These are phyloP conservation scores for Falcunculus frontatus DNA, from an alignment of 2,113 vertebrate genomes.

Conservation along the genomic window DNA sequence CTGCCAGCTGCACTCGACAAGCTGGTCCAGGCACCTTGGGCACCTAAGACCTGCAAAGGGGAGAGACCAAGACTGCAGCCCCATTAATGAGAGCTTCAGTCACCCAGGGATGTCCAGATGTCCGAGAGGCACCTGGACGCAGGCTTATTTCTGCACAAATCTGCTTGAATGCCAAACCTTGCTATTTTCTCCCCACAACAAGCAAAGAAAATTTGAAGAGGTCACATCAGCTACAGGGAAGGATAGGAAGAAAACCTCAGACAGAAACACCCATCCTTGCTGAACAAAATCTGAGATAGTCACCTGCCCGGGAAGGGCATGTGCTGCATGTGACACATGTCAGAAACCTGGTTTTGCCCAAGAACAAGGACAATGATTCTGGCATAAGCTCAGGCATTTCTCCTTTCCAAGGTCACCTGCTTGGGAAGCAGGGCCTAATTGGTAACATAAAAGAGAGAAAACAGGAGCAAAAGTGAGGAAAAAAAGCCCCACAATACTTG, in stretches of 20 bases:
- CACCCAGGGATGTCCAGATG: background rate
- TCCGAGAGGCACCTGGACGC: background rate
- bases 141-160: background rate
- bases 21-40: background rate
- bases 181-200: background rate
- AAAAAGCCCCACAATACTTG: background rate
- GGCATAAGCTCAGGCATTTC: constrained; percentile 14
- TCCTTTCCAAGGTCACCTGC: constrained; percentile 10
- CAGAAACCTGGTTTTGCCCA: background rate
- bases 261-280: background rate
- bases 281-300: background rate
- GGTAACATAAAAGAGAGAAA: background rate
- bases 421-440: background rate
- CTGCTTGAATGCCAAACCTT: background rate
- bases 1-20: accelerated
- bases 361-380: background rate
- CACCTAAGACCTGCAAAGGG: background rate
- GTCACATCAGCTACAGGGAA: background rate
- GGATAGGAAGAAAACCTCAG: background rate
- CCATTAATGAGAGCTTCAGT: background rate
- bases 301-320: background rate
- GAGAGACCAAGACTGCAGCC: background rate
- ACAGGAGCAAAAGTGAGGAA: background rate
- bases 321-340: background rate
- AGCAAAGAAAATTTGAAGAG: background rate